Base-by-base conservation (phyloP, 2,888 invertebrate species). In the Euclidia mi region DNA sequence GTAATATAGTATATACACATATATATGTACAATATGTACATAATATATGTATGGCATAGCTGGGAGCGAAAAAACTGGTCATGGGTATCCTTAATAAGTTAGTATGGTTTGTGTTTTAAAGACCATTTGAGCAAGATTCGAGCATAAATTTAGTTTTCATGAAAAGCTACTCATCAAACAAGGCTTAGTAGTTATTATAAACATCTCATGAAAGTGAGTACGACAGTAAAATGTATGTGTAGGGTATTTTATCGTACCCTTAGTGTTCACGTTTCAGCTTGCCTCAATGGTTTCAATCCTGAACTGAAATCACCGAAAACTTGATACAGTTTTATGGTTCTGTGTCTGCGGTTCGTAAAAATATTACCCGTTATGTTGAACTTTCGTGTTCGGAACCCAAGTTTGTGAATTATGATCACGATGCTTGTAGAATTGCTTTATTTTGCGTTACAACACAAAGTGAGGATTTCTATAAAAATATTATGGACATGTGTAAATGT, bases 221-320 rank as follows among this genome's bases (percentile, higher is more conserved):
- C 20, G 20, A 14, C 28, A 47, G 29, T 38, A 47, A 38, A 47
- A 31, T 32, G 31, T 48, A n/a, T 12, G 4, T 15, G 20, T 32
- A 32, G 34, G 34, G 1, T 20, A 20, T 48, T 40, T 48, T 41
- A 41, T 40, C n/a, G 1, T 14, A 12, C 20, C 32, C 32, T 32
- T 11, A 20, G 32, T 25, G 32, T 25, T 32, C 32, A 11, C 10
- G 48, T 41, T 41, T 40, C 20, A 40, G 17, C 12, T 12, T n/a
- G 17, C 41, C 20, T n/a, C 11, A 47, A 47, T 38, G 11, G 17
- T 48, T 25, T n/a, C 11, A 48, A 48, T 38, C 32, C 10, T n/a
- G 42, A 29, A 28, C 29, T 37, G 37, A 47, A 29, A 47, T 47
- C 28, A 18, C 12, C 11, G 29, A 47, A 38, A 15, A 47, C 29